Percentiles rank a stretch among this genome's conserved stretches.
phyloP scores from a whole-genome alignment of 2,797 vertebrate species.

The Anomalospiza imberbis region DNA sequence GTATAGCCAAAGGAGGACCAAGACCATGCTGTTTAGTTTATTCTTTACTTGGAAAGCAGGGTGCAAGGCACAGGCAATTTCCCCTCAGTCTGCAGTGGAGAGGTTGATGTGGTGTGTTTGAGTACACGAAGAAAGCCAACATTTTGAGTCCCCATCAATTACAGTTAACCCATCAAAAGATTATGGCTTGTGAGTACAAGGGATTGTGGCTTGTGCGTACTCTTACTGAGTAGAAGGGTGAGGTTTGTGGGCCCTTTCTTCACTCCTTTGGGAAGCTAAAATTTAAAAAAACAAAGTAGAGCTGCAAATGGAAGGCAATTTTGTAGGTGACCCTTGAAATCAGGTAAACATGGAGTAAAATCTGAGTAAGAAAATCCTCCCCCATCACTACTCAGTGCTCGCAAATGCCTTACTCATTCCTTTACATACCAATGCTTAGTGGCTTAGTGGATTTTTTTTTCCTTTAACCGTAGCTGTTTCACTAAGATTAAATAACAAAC shows the following conservation, averaged over 20 bases:
- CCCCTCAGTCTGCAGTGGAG: neutral
- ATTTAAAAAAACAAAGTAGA: neutral
- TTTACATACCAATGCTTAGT: neutral
- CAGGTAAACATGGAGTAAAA: neutral
- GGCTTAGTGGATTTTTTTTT: slow-evolving; percentile 29
- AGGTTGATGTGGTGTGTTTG: neutral
- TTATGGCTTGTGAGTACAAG: neutral
- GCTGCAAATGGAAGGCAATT: neutral
- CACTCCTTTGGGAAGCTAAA: neutral
- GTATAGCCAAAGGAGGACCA: neutral
- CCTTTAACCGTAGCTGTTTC: neutral
- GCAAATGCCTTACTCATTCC: neutral
- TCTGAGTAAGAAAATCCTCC: neutral
- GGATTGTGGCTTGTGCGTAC: neutral
- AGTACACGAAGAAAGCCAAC: neutral
- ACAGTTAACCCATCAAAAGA: neutral
- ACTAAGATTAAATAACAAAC: slow-evolving; percentile 51
- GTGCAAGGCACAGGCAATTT: neutral
- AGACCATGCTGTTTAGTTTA: neutral
- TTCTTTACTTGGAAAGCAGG: neutral
- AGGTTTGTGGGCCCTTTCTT: neutral
- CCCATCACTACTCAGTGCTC: neutral
- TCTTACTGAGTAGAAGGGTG: neutral
- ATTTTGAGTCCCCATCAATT: neutral
- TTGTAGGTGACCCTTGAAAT: neutral